Base-by-base conservation (phyloP, 1,140 invertebrate genomes). In the Grapholita molesta region DNA sequence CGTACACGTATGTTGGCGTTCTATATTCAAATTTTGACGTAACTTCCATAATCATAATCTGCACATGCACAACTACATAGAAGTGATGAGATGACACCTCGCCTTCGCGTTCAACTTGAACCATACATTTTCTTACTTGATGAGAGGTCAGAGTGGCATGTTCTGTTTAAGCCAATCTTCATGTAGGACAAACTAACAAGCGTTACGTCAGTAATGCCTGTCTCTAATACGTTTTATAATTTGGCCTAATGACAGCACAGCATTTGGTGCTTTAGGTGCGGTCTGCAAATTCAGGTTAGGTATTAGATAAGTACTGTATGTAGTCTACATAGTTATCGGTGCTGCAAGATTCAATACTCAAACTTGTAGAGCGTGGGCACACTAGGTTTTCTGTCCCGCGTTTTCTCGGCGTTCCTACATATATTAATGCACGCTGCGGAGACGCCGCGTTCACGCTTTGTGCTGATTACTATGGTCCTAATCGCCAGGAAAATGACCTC, bases 101-200 rank as follows among this genome's bases (percentile, higher is more conserved):
- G 35, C n/a, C 11, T 38, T 9, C n/a, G 35, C n/a, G n/a, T n/a
- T 38, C 0, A 6, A 15, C 35, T 15, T 70, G 42, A 38, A 65
- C 64, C 32, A 61, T 70, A 71, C 32, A 80, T 73, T 73, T 68
- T 75, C 81, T 81, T 83, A 84, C n/a, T 15, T 61, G 55, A 61
- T 61, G 55, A 61, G 55, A 61, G 55, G 55, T 61, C 55, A 61
- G 30, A 61, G 25, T 57, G 25, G 5, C 55, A 61, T 61, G 28
- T 61, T 25, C 53, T 61, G 7, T 61, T 61, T 30, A 30, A 61
- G 30, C 8, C 25, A 61, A 57, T 3, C 9, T 15, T 1, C 38
- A 48, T 21, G 42, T 61, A 28, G 55, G 28, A 61, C 55, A 61
- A 18, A 52, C 42, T 53, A 61, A 55, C 53, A n/a, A 55, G 53